Evolutionary conservation across 2,113 vertebrate genomes (phyloP).

Genomic region (Periophthalmus modestus): DNA sequence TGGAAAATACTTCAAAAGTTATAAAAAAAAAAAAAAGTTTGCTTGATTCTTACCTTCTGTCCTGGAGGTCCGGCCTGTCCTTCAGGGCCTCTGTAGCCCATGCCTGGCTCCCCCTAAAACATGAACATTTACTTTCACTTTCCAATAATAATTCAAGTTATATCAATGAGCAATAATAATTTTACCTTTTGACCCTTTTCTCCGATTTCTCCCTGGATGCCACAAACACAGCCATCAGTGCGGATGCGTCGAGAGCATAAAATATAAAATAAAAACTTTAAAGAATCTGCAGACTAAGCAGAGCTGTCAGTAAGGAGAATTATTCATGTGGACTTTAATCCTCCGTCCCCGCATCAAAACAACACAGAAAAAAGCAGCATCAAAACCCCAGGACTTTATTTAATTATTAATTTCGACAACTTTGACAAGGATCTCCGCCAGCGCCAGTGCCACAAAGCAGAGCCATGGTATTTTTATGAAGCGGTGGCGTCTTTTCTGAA

Average conservation of each 20-base stretch:
- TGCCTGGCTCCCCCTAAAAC: conserved; percentile 85
- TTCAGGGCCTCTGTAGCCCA: conserved; percentile 82
- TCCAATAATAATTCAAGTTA: not conserved
- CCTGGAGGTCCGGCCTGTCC: conserved; percentile 87
- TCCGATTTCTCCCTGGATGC: conserved; percentile 80
- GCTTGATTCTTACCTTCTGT: conserved; percentile 74
- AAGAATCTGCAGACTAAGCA: conserved; percentile 12
- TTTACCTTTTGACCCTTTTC: conserved; percentile 88
- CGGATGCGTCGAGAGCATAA: conserved; percentile 21
- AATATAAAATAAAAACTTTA: conserved; percentile 23
- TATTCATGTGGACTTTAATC: conserved; percentile 68
- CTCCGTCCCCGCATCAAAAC: conserved; percentile 47
- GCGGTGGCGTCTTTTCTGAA: conserved; percentile 34
- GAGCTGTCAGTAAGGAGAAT: conserved; percentile 54
- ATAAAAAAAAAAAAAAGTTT: no score
- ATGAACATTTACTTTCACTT: not conserved
- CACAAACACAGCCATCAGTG: conserved; percentile 18
- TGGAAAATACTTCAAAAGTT: no score
- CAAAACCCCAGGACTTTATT: conserved; percentile 44
- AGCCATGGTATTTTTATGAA: conserved; percentile 38
- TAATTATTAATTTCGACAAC: conserved; percentile 36
- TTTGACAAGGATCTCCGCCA: conserved; percentile 39
- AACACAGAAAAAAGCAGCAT: conserved; percentile 69
- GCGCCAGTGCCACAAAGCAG: conserved; percentile 40
- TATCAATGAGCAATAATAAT: not conserved